Percentiles rank a stretch among this genome's conserved stretches.
Evolutionary conservation across 2,113 vertebrate genomes (phyloP).

Genomic region (Cygnus buccinator): DNA sequence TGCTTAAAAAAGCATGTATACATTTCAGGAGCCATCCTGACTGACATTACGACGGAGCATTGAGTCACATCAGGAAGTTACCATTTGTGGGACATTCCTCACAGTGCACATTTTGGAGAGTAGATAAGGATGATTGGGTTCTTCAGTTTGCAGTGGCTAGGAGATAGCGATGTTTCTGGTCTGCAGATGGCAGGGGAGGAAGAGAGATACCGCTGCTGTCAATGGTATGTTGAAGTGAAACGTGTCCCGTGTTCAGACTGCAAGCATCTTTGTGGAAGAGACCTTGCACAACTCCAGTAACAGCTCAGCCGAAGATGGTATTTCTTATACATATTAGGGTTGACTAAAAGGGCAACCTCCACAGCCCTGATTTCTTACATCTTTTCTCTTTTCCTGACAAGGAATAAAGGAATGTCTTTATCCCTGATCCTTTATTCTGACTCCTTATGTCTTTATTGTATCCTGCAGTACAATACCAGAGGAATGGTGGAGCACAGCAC

Average conservation of each 20-base stretch:
- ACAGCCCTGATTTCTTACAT: rapidly evolving
- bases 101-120: background rate
- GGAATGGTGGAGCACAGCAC: background rate
- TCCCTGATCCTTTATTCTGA: background rate
- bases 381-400: background rate
- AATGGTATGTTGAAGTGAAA: rapidly evolving
- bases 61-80: background rate
- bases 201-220: background rate
- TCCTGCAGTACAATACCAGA: background rate
- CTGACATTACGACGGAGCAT: background rate
- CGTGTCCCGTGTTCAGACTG: background rate
- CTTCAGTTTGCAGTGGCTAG: background rate
- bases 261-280: background rate
- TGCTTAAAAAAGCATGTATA: background rate
- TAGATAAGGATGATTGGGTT: background rate
- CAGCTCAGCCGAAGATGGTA: background rate
- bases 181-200: background rate
- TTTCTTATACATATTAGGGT: background rate
- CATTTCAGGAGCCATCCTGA: background rate
- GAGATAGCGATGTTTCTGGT: background rate
- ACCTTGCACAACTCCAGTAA: background rate
- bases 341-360: background rate
- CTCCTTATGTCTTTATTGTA: background rate
- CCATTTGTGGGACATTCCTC: background rate
- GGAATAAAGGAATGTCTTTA: background rate